Base-by-base conservation (phyloP, 1,140 invertebrate genomes). In the Ceratina calcarata region DNA sequence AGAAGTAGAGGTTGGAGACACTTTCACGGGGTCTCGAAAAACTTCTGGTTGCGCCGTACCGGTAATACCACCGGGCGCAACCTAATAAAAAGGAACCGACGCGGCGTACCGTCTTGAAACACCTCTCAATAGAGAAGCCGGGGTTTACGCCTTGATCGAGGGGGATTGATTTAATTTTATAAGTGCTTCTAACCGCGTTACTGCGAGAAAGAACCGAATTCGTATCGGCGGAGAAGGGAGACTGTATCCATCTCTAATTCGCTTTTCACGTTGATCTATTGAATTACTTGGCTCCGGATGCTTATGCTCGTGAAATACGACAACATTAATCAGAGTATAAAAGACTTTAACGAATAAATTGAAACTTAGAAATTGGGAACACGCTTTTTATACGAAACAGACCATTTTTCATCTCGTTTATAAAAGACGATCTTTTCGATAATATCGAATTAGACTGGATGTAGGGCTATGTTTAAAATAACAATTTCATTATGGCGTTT, bases 1-100 rank as follows among this genome's bases (percentile, higher is more conserved):
- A 67, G 67, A 71, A 64, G 67, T 24, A 49, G 24, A 64, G 27
- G 58, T 27, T n/a, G 24, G 67, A 81, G 74, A 81, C 70, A 71
- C 69, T 81, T 80, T 84, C 67, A 61, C 62, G 62, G n/a, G 49
- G 27, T 62, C 62, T 71, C 32, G 62, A 61, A 75, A 68, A 82
- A 83, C 78, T 78, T 68, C 83, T 66, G 45, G 32, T 60, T 71
- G 67, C 37, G 37, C 37, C 37, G 37, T 45, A 45, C 37, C 37
- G 37, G 37, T 45, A 45, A 45, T 45, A 45, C 37, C 37, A 10
- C 37, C 37, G 10, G 37, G 71, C 45, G 68, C 73, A 70, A 78
- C 53, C 57, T 71, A 79, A 85, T 84, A 81, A 86, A 81, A 85
- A 79, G 71, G 62, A 60, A 76, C 71, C 49, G 37, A 64, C 68